Conservation (phyloP, 2,888 invertebrate species). For the Thereva nobilitata region DNA sequence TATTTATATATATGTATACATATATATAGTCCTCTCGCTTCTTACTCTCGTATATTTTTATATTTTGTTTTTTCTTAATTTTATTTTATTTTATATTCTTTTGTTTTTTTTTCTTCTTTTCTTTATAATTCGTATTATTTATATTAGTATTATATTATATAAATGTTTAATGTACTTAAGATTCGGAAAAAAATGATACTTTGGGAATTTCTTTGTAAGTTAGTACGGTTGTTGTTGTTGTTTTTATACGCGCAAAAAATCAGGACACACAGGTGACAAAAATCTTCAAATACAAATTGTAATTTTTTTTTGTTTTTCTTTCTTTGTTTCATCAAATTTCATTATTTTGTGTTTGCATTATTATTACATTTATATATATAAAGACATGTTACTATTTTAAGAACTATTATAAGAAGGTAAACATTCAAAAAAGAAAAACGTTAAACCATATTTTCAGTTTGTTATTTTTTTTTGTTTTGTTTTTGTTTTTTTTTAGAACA, state of each 20-base stretch:
- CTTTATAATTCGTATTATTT: not conserved
- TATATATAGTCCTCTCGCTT: not conserved
- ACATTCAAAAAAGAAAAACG: constrained; percentile 31
- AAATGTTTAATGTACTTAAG: constrained; percentile 19
- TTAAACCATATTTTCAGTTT: not conserved
- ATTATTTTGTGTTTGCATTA: constrained; percentile 19
- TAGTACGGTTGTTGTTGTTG: no score
- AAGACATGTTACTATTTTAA: constrained; percentile 31
- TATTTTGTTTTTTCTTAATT: constrained; percentile 21
- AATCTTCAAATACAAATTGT: constrained; percentile 25
- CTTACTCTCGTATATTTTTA: constrained; percentile 19
- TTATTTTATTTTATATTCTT: constrained; percentile 11
- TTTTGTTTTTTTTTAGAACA: constrained; percentile 33
- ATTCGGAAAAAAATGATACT: constrained; percentile 25
- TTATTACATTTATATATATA: constrained; percentile 21
- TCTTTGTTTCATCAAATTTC: constrained; percentile 18
- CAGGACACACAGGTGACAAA: constrained; percentile 26
- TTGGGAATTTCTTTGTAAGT: constrained; percentile 27
- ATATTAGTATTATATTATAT: constrained; percentile 16
- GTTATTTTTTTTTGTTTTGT: constrained; percentile 14
- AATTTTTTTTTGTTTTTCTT: constrained; percentile 14
- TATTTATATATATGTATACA: constrained; percentile 19
- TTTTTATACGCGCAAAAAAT: constrained; percentile 17
- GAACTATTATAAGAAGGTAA: constrained; percentile 34
- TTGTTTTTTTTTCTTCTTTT: not conserved